These are phyloP conservation scores for Romanogobio albipinnatus DNA, from an alignment of 2,113 vertebrate genomes.

Conservation along the genomic window DNA sequence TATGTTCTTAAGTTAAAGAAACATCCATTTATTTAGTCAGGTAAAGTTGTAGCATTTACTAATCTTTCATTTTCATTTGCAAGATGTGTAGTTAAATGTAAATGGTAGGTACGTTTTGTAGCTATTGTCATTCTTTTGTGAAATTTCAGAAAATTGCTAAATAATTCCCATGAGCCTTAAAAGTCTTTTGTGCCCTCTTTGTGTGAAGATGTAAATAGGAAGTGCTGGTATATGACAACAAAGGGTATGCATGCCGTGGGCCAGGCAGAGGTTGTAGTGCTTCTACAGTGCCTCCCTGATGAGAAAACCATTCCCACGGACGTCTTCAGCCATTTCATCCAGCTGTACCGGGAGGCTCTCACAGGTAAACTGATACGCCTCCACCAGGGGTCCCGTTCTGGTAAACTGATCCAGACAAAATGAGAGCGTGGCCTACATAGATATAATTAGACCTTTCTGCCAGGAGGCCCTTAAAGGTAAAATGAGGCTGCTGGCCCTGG, in stretches of 20 bases:
- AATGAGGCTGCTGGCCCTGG: conserved; percentile 35
- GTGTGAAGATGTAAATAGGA: conserved; percentile 93
- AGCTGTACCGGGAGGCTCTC: conserved; percentile 92
- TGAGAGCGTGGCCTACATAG: conserved; percentile 20
- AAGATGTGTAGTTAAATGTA: not conserved
- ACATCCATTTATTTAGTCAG: not conserved
- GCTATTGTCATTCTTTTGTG: not conserved
- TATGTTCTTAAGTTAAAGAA: not conserved
- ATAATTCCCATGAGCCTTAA: not conserved
- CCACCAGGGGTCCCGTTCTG: conserved; percentile 26
- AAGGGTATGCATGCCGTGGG: conserved; percentile 98
- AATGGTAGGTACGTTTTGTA: not conserved
- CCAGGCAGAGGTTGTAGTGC: conserved; percentile 93
- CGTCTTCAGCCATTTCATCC: conserved; percentile 94
- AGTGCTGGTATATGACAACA: conserved; percentile 97
- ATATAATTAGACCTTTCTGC: conserved; percentile 38
- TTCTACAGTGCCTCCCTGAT: conserved; percentile 95
- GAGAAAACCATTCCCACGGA: conserved; percentile 97
- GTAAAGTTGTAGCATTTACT: not conserved
- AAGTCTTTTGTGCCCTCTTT: not conserved
- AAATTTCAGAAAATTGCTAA: not conserved
- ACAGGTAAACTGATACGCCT: conserved; percentile 47
- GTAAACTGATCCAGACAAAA: conserved; percentile 26
- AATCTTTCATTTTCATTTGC: too few species aligned
- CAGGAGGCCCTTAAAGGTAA: conserved; percentile 13